A percentile compares a stretch with the other conserved stretches of the same genome.
Conservation (phyloP, 1,140 invertebrate genomes). For the Cephus cinctus region DNA sequence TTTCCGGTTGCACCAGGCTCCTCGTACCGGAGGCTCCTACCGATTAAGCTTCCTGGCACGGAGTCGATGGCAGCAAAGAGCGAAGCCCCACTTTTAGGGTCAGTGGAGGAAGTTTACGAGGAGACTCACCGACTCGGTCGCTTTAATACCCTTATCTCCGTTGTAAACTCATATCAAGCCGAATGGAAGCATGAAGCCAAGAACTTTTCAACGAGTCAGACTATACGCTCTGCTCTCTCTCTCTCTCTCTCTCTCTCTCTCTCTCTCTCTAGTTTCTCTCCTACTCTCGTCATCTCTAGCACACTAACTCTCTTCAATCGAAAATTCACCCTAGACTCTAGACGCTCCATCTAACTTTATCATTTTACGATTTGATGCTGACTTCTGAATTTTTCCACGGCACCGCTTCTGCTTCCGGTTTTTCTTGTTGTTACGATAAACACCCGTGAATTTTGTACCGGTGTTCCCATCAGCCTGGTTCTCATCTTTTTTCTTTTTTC, state of each 20-base stretch:
- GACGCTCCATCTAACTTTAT: constrained; percentile 15
- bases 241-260: constrained; percentile 4
- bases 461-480: too few relatives aligned
- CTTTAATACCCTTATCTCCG: constrained; percentile 33
- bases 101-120: constrained; percentile 24
- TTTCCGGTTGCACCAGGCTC: too few relatives aligned
- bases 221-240: constrained; percentile 1
- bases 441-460: too few relatives aligned
- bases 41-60: constrained; percentile 14
- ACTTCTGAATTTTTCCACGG: too few relatives aligned
- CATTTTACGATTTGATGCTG: constrained; percentile 18
- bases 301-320: background rate
- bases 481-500: too few relatives aligned
- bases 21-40: too few relatives aligned
- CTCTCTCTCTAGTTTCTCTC: too few relatives aligned
- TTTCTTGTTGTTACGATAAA: too few relatives aligned
- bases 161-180: constrained; percentile 35
- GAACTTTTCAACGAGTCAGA: constrained; percentile 25
- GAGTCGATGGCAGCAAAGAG: constrained; percentile 9
- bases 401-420: too few relatives aligned
- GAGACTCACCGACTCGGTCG: constrained; percentile 16
- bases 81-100: constrained; percentile 16
- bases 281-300: too few relatives aligned
- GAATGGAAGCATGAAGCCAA: constrained; percentile 18
- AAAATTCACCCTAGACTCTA: background rate